Evolutionary conservation across 1,140 invertebrate genomes (phyloP), one percentile per base, ranked within the genome.

Genomic region (Drosophila chauvacae): DNA sequence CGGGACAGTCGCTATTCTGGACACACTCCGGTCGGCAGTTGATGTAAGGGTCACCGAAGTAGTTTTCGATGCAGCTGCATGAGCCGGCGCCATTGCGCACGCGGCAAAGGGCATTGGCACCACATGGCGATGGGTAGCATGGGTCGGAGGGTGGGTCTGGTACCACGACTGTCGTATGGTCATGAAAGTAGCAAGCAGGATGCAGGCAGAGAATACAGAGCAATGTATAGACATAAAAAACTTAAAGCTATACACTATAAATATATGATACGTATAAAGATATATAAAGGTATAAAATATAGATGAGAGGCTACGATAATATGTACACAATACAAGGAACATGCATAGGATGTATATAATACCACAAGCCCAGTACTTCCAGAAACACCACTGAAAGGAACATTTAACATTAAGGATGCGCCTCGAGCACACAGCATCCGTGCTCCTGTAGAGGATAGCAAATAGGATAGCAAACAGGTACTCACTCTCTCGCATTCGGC

Each of bases 61-160:
- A 97, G 71, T 96, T 96, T 65, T 95, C 94, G 77, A 96, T 90
- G 93, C 97, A 97, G 65, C 94, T 95, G 92, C 97, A 98, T 58
- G 96, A 96, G 72, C 96, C 96, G 79, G 94, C 96, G 82, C 95
- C 96, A 77, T 96, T 95, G 78, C 93, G 93, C 93, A 97, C 96
- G 85, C 95, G 95, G 93, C 97, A 97, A 63, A 97, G 93, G 47
- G 96, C 95, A 93, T 97, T 97, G 39, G 95, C 93, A 64, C 97
- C 97, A 91, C 97, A 97, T 30, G 96, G 96, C 56, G 96, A 96
- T 81, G 97, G 96, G 92, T 96, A 95, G 91, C 96, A 97, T 77
- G 96, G 96, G 85, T 96, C 90, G 60, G 77, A 30, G 28, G 87
- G 91, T 58, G 78, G 60, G 61, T 92, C 92, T 53, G 77, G 91